A percentile compares a stretch with the other conserved stretches of the same genome.
phyloP scores from a whole-genome alignment of 1,140 invertebrate genomes.

The Danaus melanippus region DNA sequence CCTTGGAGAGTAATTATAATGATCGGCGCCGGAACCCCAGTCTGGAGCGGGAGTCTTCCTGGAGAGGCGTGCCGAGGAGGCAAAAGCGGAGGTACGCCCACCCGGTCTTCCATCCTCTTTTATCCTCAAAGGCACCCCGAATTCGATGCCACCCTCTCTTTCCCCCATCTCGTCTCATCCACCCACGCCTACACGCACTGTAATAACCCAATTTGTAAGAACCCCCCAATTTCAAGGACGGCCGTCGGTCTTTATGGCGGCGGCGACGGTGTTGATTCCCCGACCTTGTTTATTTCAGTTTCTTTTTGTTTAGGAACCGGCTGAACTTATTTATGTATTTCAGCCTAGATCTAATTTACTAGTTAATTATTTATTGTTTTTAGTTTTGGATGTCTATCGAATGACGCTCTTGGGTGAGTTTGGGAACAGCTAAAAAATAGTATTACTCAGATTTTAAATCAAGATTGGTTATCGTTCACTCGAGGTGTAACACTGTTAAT shows the following conservation, averaged over 20 bases:
- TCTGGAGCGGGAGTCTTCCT: slow-evolving; percentile 64
- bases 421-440: too few relatives aligned
- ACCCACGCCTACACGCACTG: slow-evolving; percentile 58
- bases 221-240: slow-evolving; percentile 70
- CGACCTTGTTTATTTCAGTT: slow-evolving; percentile 71
- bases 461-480: too few relatives aligned
- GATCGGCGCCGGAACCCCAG: slow-evolving; percentile 69
- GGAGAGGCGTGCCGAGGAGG: slow-evolving; percentile 66
- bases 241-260: slow-evolving; percentile 69
- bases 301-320: slow-evolving; percentile 70
- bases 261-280: slow-evolving; percentile 65
- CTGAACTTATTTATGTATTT: slow-evolving; percentile 64
- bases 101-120: slow-evolving; percentile 35
- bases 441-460: too few relatives aligned
- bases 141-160: slow-evolving; percentile 15
- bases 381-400: too few relatives aligned
- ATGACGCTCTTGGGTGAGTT: too few relatives aligned
- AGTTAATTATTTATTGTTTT: too few relatives aligned
- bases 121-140: slow-evolving; percentile 13
- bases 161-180: slow-evolving; percentile 49
- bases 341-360: slow-evolving; percentile 16
- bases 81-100: slow-evolving; percentile 61
- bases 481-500: too few relatives aligned
- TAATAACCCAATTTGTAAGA: slow-evolving; percentile 72
- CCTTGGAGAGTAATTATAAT: slow-evolving; percentile 72